A percentile compares a stretch with the other conserved stretches of the same genome.
Evolutionary conservation across 2,113 vertebrate genomes (phyloP).

Genomic region (Oreocharis arfaki): DNA sequence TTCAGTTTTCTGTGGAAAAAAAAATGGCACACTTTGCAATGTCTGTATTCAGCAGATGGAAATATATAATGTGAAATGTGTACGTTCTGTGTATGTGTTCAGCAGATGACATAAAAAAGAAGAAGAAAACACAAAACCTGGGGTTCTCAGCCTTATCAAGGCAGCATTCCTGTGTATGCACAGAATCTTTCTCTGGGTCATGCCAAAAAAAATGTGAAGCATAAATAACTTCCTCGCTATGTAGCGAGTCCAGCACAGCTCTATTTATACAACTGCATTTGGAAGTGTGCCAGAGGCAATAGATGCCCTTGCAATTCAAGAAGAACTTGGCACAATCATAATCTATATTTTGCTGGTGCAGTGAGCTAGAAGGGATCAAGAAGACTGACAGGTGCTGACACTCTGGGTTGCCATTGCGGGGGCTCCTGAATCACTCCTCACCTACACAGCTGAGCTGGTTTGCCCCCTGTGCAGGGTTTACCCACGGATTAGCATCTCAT

Average conservation of each 20-base stretch:
- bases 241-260: not conserved
- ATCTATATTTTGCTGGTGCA: conserved; percentile 8
- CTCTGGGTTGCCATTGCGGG: not conserved
- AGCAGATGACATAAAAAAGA: not conserved
- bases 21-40: not conserved
- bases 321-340: not conserved
- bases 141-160: not conserved
- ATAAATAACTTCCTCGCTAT: not conserved
- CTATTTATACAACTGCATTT: conserved; percentile 34
- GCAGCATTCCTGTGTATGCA: not conserved
- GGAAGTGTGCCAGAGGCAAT: not conserved
- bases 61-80: not conserved
- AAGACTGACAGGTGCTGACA: conserved; percentile 18
- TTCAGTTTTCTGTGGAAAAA: not conserved
- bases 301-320: not conserved
- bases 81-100: not conserved
- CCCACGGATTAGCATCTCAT: not conserved
- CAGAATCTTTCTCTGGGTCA: not conserved
- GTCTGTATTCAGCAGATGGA: not conserved
- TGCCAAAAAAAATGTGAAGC: not conserved
- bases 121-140: accelerated
- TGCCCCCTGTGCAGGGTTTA: not conserved
- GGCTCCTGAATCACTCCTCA: conserved; percentile 41
- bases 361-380: not conserved
- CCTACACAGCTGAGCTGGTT: conserved; percentile 27